phyloP scores from a whole-genome alignment of 2,888 invertebrate genomes.

The Cheilosia soror region DNA sequence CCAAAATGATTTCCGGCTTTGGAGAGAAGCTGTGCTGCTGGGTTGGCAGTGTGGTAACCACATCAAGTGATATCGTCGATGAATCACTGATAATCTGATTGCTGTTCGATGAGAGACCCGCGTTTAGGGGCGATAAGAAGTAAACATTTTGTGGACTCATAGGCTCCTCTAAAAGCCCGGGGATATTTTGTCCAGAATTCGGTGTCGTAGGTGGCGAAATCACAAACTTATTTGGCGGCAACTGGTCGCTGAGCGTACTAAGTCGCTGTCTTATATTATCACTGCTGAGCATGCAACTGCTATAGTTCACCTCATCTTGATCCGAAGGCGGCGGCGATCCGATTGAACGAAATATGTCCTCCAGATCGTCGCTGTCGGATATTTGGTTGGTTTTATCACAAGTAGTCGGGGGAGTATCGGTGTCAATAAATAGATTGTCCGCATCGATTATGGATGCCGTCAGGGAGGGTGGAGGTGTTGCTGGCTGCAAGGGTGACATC shows the following conservation, averaged over 20 bases:
- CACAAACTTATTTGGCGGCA: slow-evolving; percentile 78
- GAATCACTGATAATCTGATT: slow-evolving; percentile 81
- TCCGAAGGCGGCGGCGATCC: slow-evolving; percentile 82
- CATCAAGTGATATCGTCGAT: slow-evolving; percentile 83
- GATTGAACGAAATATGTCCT: slow-evolving; percentile 82
- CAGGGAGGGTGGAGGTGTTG: slow-evolving; percentile 81
- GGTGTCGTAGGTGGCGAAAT: slow-evolving; percentile 83
- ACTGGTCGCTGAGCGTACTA: slow-evolving; percentile 83
- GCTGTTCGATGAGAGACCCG: slow-evolving; percentile 77
- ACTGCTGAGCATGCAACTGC: slow-evolving; percentile 47
- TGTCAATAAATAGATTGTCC: slow-evolving; percentile 69
- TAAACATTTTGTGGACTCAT: slow-evolving; percentile 82
- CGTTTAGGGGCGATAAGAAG: slow-evolving; percentile 82
- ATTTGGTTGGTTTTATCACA: slow-evolving; percentile 81
- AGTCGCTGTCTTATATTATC: slow-evolving; percentile 80
- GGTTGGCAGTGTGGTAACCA: slow-evolving; percentile 81
- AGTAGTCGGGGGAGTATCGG: slow-evolving; percentile 74
- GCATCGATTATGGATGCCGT: slow-evolving; percentile 79
- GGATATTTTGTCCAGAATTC: slow-evolving; percentile 78
- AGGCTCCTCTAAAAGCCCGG: slow-evolving; percentile 74
- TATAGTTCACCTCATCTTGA: slow-evolving; percentile 64
- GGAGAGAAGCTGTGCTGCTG: slow-evolving; percentile 80
- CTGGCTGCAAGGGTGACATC: slow-evolving; percentile 79
- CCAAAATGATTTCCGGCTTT: slow-evolving; percentile 83
- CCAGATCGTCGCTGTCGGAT: slow-evolving; percentile 81